Evolutionary conservation across 2,797 vertebrate species (phyloP).

Genomic region (Iguana delicatissima): DNA sequence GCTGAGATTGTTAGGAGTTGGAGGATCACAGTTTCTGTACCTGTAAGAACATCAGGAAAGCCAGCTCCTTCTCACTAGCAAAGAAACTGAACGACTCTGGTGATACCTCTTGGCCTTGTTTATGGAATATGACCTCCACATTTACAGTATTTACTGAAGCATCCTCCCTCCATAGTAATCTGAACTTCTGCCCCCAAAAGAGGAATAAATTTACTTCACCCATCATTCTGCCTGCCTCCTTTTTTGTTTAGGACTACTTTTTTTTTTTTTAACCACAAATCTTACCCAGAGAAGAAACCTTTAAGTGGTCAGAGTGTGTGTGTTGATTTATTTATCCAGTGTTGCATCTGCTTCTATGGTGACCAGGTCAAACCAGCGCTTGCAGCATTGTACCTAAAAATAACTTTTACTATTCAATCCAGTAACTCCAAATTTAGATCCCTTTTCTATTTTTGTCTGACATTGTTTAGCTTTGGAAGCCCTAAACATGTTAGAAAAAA

Average conservation of each 20-base stretch:
- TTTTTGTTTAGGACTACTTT: background rate
- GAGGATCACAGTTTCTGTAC: background rate
- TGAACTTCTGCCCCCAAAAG: background rate
- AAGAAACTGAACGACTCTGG: background rate
- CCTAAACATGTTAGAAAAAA: constrained; percentile 55
- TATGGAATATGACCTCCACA: background rate
- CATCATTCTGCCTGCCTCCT: background rate
- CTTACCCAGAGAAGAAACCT: background rate
- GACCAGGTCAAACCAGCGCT: background rate
- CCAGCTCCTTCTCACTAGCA: background rate
- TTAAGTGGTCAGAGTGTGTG: background rate
- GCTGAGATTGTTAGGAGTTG: background rate
- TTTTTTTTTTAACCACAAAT: background rate
- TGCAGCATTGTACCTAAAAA: constrained; percentile 51
- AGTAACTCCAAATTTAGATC: constrained; percentile 60
- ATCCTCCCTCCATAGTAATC: background rate
- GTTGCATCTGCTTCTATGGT: constrained; percentile 11
- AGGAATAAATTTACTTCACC: background rate
- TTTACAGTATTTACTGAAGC: background rate
- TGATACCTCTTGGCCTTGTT: background rate
- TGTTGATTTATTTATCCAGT: constrained; percentile 20
- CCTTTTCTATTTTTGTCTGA: constrained; percentile 64
- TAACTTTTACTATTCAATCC: constrained; percentile 26
- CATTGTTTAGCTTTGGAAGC: constrained; percentile 58
- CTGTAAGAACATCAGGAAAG: background rate